A percentile compares a stretch with the other conserved stretches of the same genome.
phyloP scores from a whole-genome alignment of 2,888 invertebrate species.

The Fragum sueziense region DNA sequence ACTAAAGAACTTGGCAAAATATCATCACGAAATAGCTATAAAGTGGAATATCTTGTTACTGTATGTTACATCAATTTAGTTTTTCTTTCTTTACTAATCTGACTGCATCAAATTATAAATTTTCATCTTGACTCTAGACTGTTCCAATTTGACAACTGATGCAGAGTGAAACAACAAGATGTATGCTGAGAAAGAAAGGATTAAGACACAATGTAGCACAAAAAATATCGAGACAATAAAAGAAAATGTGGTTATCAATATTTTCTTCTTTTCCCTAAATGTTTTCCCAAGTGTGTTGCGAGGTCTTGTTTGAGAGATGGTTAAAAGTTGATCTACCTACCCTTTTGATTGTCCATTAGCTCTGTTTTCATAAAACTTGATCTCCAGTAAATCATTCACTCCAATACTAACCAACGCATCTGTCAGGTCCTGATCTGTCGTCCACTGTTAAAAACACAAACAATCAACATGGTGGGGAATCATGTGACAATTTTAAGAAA shows the following conservation, averaged over 20 bases:
- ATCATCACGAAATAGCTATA: no score
- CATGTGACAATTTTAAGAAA: no score
- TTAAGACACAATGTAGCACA: no score
- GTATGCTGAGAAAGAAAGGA: background rate
- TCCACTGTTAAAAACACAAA: slow-evolving; percentile 89
- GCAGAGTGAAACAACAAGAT: background rate
- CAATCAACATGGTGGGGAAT: no score
- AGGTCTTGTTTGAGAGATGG: no score
- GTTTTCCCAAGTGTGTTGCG: background rate
- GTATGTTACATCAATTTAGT: no score
- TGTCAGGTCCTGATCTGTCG: slow-evolving; percentile 97
- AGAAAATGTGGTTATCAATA: background rate
- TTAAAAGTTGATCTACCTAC: no score
- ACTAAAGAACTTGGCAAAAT: no score
- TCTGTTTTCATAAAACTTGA: slow-evolving; percentile 99
- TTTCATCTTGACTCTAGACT: no score
- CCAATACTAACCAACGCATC: slow-evolving; percentile 93
- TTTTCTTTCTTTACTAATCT: no score
- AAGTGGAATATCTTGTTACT: no score
- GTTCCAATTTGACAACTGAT: background rate
- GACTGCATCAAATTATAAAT: no score
- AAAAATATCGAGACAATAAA: background rate
- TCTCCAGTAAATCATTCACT: slow-evolving; percentile 96
- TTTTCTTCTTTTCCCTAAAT: background rate
- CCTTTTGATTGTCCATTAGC: slow-evolving; percentile 99